phyloP scores from a whole-genome alignment of 2,888 invertebrate genomes.

The Kryphioiulus occultus region DNA sequence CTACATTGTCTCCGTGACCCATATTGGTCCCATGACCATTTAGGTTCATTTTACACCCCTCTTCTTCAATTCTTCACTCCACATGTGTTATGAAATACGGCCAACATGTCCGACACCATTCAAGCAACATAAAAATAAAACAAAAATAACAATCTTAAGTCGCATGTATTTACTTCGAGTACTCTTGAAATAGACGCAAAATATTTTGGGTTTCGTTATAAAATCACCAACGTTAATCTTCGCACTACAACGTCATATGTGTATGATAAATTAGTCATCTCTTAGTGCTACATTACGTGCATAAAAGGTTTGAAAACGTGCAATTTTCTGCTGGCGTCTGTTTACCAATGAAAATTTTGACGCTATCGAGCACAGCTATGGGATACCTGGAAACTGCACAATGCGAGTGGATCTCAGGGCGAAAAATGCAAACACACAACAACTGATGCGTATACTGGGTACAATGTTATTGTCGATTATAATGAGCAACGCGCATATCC shows the following conservation, averaged over 20 bases:
- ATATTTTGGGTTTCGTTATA: too few species aligned
- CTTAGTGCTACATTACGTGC: background rate
- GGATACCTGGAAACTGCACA: background rate
- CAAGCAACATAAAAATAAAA: too few species aligned
- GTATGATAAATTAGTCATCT: background rate
- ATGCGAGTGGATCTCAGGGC: background rate
- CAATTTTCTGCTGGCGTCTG: background rate
- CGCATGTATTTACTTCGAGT: too few species aligned
- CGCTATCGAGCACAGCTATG: background rate
- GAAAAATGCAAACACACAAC: background rate
- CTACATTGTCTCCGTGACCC: too few species aligned
- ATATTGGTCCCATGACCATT: too few species aligned
- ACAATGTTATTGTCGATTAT: slow-evolving; percentile 38
- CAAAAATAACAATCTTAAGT: too few species aligned
- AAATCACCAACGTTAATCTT: too few species aligned
- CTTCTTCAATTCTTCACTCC: too few species aligned
- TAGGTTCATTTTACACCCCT: too few species aligned
- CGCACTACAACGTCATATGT: background rate
- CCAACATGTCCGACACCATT: too few species aligned
- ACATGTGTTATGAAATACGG: too few species aligned
- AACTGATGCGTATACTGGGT: background rate
- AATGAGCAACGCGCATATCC: slow-evolving; percentile 37
- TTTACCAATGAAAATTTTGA: background rate
- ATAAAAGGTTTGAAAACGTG: background rate
- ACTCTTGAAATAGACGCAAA: too few species aligned